Evolutionary conservation across 2,113 vertebrate species (phyloP).

Genomic region (Corythornis vintsioides): DNA sequence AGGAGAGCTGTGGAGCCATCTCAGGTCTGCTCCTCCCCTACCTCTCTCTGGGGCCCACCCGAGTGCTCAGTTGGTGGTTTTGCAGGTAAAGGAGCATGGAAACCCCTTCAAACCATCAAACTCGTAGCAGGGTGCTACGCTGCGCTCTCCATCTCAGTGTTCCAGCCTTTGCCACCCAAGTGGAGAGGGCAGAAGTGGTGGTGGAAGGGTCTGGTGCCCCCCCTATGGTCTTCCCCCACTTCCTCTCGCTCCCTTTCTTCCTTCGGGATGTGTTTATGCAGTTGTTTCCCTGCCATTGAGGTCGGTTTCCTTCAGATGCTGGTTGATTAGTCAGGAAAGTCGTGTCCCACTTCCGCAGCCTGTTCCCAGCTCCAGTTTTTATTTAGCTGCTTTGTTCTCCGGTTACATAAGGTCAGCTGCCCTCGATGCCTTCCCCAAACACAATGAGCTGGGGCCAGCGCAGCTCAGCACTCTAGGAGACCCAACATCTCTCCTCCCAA

Average conservation of each 20-base stretch:
- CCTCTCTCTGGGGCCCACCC: not conserved
- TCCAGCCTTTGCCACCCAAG: not conserved
- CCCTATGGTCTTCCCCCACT: not conserved
- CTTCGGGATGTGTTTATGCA: conserved; percentile 59
- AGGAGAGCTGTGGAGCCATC: not conserved
- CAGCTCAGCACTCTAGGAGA: not conserved
- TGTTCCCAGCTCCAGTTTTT: conserved; percentile 59
- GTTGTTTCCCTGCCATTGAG: conserved; percentile 55
- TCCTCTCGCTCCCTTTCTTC: conserved; percentile 44
- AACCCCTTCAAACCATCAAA: not conserved
- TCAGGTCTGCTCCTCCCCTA: not conserved
- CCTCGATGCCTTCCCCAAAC: conserved; percentile 4
- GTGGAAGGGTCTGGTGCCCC: not conserved
- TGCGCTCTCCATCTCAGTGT: accelerated
- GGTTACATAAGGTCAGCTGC: conserved; percentile 37
- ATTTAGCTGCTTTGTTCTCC: conserved; percentile 48
- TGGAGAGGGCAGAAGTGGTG: not conserved
- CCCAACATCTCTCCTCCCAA: accelerated
- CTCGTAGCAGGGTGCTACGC: not conserved
- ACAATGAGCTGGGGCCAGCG: not conserved
- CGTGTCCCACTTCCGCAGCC: conserved; percentile 36
- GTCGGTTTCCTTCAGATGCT: conserved; percentile 48
- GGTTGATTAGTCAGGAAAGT: conserved; percentile 44
- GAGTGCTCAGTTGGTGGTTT: not conserved
- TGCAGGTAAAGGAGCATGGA: not conserved